Evolutionary conservation across 1,140 invertebrate genomes (phyloP).

Genomic region (Trichonephila clavata): DNA sequence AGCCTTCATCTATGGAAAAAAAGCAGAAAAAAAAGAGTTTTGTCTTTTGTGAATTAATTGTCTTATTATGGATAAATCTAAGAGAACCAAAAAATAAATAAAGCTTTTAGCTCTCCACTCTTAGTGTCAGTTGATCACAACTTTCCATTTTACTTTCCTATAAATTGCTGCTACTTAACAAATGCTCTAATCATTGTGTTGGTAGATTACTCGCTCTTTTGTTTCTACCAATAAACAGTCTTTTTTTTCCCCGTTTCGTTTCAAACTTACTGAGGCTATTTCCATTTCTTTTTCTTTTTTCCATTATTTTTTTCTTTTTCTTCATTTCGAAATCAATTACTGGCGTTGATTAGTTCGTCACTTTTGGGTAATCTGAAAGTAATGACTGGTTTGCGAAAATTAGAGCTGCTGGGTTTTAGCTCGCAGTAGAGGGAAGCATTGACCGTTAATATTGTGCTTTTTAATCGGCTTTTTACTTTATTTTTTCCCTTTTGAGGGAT

Average conservation of each 20-base stretch:
- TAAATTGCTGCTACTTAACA: conserved; percentile 66
- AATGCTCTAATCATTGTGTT: conserved; percentile 64
- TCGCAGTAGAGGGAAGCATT: background rate
- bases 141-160: conserved; percentile 66
- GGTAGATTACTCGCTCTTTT: conserved; percentile 63
- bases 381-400: conserved; percentile 62
- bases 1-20: conserved; percentile 12
- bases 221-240: conserved; percentile 46
- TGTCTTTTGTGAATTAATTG: conserved; percentile 50
- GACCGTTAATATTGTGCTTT: conserved; percentile 53
- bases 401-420: conserved; percentile 26
- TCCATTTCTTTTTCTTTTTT: conserved; percentile 27
- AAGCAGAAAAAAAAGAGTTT: background rate
- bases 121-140: conserved; percentile 61
- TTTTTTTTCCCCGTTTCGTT: conserved; percentile 30
- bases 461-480: conserved; percentile 39
- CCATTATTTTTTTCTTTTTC: conserved; percentile 5
- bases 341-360: conserved; percentile 67
- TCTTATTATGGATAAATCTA: conserved; percentile 59
- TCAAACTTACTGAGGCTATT: background rate
- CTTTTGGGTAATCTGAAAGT: conserved; percentile 61
- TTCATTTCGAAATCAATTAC: conserved; percentile 64
- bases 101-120: conserved; percentile 16
- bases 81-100: conserved; percentile 3
- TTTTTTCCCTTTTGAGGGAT: conserved; percentile 27